These are phyloP conservation scores for Pitta sordida DNA, from an alignment of 2,113 vertebrate genomes.

Conservation along the genomic window DNA sequence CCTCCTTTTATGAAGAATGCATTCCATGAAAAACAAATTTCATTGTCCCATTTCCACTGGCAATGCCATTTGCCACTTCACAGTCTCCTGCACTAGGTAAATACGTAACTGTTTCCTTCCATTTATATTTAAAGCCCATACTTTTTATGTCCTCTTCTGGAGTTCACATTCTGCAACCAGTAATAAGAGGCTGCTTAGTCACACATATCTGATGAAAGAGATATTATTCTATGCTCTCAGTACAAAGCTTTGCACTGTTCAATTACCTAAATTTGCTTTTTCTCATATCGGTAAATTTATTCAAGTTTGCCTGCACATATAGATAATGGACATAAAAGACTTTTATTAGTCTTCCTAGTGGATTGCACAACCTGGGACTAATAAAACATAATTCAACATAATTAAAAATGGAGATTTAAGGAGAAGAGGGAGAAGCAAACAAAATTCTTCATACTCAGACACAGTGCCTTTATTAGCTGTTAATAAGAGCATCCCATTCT, in stretches of 20 bases:
- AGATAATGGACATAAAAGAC: background rate
- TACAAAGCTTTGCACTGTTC: conserved; percentile 5
- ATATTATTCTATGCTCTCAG: background rate
- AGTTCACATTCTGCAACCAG: background rate
- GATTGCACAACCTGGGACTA: background rate
- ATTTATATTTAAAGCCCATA: background rate
- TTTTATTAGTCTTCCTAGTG: background rate
- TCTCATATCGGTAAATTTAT: background rate
- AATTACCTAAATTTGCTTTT: background rate
- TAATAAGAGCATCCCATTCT: background rate
- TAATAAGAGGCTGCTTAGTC: conserved; percentile 6
- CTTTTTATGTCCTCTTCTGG: background rate
- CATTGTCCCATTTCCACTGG: background rate
- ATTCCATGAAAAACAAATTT: background rate
- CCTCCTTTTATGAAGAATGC: background rate
- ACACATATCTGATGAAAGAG: background rate
- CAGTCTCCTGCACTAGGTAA: background rate
- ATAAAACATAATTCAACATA: background rate
- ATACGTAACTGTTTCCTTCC: background rate
- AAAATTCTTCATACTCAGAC: background rate
- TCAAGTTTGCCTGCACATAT: background rate
- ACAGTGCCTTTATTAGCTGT: background rate
- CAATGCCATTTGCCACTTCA: background rate
- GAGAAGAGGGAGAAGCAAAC: background rate
- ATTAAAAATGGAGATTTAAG: background rate